Evolutionary conservation across 2,113 vertebrate species (phyloP).

Genomic region (Aphyosemion australe): DNA sequence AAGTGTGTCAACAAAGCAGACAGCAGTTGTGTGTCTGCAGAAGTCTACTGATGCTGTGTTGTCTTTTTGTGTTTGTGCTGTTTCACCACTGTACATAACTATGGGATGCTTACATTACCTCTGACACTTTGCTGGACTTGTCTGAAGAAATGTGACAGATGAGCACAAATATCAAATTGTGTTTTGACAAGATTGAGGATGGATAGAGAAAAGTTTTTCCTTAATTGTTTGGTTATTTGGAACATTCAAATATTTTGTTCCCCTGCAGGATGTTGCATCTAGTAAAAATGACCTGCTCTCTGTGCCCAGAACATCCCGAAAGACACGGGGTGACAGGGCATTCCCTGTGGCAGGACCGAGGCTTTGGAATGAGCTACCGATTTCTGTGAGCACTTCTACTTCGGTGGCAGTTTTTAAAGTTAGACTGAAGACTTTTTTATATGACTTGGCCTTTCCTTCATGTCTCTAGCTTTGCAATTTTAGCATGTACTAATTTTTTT

Average conservation of each 20-base stretch:
- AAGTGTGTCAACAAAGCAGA: conserved; percentile 34
- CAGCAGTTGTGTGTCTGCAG: conserved; percentile 14
- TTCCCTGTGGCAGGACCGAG: too few species aligned
- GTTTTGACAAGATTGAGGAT: background rate
- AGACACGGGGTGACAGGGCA: too few species aligned
- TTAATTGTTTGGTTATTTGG: background rate
- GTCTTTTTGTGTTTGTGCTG: conserved; percentile 32
- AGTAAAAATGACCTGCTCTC: too few species aligned
- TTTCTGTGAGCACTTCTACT: too few species aligned
- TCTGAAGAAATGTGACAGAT: background rate
- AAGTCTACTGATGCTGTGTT: conserved; percentile 6
- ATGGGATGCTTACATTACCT: conserved; percentile 33
- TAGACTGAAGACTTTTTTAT: too few species aligned
- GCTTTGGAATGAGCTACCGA: too few species aligned
- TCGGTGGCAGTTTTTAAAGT: too few species aligned
- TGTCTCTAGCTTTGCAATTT: too few species aligned
- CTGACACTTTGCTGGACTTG: conserved; percentile 15
- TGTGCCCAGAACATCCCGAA: too few species aligned
- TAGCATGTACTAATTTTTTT: too few species aligned
- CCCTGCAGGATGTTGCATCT: background rate
- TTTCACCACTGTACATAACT: conserved; percentile 21
- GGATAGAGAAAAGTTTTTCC: background rate
- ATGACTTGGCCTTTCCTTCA: too few species aligned
- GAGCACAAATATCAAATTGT: background rate
- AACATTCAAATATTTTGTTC: conserved; percentile 1